These are phyloP conservation scores for Pedicia rivosa DNA, from an alignment of 2,888 invertebrate species.

Conservation along the genomic window DNA sequence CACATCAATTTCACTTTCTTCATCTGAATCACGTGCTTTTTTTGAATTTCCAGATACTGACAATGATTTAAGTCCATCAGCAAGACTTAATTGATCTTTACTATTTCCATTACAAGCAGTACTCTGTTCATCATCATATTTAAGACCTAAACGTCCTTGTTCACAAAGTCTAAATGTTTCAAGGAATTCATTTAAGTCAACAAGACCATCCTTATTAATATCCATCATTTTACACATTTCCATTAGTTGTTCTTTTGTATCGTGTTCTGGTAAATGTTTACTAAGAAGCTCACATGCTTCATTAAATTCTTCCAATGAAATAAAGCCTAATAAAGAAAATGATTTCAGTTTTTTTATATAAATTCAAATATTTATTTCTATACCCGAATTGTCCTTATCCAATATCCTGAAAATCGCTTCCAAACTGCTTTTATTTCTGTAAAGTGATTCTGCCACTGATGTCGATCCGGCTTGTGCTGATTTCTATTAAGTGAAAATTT, in stretches of 20 bases:
- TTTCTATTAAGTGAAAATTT: too few species aligned
- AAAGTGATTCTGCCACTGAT: conserved; percentile 75
- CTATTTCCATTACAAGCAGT: too few species aligned
- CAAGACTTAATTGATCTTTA: too few species aligned
- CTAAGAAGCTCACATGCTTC: conserved; percentile 75
- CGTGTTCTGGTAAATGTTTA: conserved; percentile 64
- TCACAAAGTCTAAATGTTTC: conserved; percentile 71
- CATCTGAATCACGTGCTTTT: too few species aligned
- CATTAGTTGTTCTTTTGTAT: conserved; percentile 61
- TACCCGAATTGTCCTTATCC: conserved; percentile 66
- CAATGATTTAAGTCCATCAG: too few species aligned
- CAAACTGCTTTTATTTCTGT: conserved; percentile 76
- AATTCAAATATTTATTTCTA: too few species aligned
- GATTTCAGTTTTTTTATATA: too few species aligned
- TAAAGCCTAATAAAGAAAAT: conserved; percentile 60
- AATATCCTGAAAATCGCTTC: conserved; percentile 87
- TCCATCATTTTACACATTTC: conserved; percentile 85
- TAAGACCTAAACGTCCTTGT: conserved; percentile 16
- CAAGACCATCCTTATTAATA: conserved; percentile 82
- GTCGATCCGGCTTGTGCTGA: conserved; percentile 47
- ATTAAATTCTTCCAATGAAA: conserved; percentile 84
- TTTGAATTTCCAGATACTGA: too few species aligned
- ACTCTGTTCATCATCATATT: too few species aligned
- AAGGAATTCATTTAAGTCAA: conserved; percentile 86
- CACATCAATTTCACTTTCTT: too few species aligned